Evolutionary conservation across 2,113 vertebrate genomes (phyloP), one percentile per base, ranked within the genome.

Genomic region (Scophthalmus maximus): DNA sequence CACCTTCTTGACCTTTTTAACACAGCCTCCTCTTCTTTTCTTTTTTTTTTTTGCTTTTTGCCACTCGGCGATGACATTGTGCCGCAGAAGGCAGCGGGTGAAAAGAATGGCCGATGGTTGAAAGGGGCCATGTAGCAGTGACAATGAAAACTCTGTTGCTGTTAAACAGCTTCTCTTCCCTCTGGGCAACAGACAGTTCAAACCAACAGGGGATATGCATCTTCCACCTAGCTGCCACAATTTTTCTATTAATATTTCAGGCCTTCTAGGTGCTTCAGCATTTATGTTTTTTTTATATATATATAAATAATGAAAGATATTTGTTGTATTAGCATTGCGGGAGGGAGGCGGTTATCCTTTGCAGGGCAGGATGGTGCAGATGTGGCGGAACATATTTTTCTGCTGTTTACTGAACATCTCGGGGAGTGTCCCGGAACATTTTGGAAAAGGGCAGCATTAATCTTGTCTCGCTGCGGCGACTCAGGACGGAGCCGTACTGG

Each of bases 391-490:
- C n/a, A n/a, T n/a, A 81, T 67, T 69, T 71, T 67, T 73, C 20
- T 69, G 76, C 60, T 68, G 58, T 82, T 82, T 68, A 18, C 62
- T 42, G 69, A 67, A 79, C 74, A 63, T 84, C 38, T 56, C 64
- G 61, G 60, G 81, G 85, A 82, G 78, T 57, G 73, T 88, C 75
- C 83, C 44, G 72, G 73, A 77, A 87, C 80, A 78, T 85, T 88
- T 67, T 78, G 62, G 30, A 32, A 89, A 85, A 88, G 83, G 85
- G 84, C 80, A 73, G 36, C 82, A 86, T 91, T 88, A 85, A 87
- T 90, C 87, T 76, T 63, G 55, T 70, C 49, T 11, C 20, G 9
- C 69, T 25, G 78, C 73, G 50, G 56, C 53, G 79, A 78, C 72
- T 63, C 62, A 42, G 68, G 38, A 56, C 60, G 38, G 30, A 67